phyloP scores from a whole-genome alignment of 2,888 invertebrate species.

The Phragmatobia fuliginosa region DNA sequence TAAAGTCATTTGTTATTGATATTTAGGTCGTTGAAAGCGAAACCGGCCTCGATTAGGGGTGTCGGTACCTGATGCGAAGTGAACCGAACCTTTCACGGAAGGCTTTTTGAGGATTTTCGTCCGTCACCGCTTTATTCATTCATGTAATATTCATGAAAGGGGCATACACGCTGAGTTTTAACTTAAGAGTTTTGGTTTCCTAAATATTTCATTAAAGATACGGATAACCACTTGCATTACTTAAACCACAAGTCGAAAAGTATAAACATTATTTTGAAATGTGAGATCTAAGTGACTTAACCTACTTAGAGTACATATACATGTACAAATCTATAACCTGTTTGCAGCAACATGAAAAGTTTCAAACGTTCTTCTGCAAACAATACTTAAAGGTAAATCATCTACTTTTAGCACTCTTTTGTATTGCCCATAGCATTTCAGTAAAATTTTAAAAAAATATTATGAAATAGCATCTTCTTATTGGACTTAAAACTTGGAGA shows the following conservation, averaged over 20 bases:
- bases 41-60: slow-evolving; percentile 20
- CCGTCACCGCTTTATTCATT: slow-evolving; percentile 7
- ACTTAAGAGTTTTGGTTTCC: background rate
- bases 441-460: no score
- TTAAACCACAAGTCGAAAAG: background rate
- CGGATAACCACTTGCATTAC: background rate
- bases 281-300: no score
- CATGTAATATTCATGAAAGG: slow-evolving; percentile 14
- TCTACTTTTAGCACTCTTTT: no score
- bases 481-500: no score
- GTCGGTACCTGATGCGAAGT: slow-evolving; percentile 7
- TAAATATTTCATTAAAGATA: slow-evolving; percentile 2
- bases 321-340: no score
- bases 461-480: no score
- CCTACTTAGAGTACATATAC: no score
- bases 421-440: no score
- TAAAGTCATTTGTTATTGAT: slow-evolving; percentile 50
- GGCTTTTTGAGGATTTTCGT: slow-evolving; percentile 2
- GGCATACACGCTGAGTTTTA: slow-evolving; percentile 6
- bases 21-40: slow-evolving; percentile 37
- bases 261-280: background rate
- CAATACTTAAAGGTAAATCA: no score
- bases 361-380: no score
- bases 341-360: no score
- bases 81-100: slow-evolving; percentile 18